phyloP scores from a whole-genome alignment of 2,113 vertebrate genomes.

The Odontesthes bonariensis region DNA sequence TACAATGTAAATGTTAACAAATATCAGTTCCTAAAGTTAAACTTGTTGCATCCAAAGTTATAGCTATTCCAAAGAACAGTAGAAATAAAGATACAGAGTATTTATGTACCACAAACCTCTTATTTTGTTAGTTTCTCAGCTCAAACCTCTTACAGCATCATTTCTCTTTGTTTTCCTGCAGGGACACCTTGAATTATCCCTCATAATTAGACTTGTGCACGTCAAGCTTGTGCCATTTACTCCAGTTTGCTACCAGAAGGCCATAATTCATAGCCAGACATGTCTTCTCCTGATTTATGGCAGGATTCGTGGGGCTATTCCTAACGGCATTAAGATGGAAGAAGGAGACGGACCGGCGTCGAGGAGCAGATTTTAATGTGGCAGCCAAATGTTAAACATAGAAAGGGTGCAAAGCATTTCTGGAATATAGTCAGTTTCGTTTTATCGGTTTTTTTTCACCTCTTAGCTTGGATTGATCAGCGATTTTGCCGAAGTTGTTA shows the following conservation, averaged over 20 bases:
- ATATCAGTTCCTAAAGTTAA: too few species aligned
- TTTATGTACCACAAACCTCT: not conserved
- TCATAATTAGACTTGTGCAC: conserved; percentile 47
- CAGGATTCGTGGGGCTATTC: conserved; percentile 47
- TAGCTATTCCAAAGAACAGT: too few species aligned
- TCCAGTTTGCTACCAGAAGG: conserved; percentile 25
- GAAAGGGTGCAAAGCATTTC: not conserved
- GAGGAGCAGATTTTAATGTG: conserved; percentile 28
- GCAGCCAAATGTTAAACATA: not conserved
- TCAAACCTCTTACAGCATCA: conserved; percentile 7
- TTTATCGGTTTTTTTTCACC: not conserved
- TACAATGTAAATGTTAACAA: too few species aligned
- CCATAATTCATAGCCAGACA: conserved; percentile 41
- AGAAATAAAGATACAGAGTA: not conserved
- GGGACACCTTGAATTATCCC: conserved; percentile 47
- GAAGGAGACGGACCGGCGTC: conserved; percentile 27
- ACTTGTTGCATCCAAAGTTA: too few species aligned
- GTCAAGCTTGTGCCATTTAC: conserved; percentile 41
- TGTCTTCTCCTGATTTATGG: conserved; percentile 54
- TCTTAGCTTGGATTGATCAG: not conserved
- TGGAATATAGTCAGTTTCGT: too few species aligned
- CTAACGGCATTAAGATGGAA: conserved; percentile 22
- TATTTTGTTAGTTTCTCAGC: not conserved
- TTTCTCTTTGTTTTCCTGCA: conserved; percentile 23
- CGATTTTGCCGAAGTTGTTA: not conserved